Conservation (phyloP, 2,113 vertebrate genomes). For the Furnarius figulus region DNA sequence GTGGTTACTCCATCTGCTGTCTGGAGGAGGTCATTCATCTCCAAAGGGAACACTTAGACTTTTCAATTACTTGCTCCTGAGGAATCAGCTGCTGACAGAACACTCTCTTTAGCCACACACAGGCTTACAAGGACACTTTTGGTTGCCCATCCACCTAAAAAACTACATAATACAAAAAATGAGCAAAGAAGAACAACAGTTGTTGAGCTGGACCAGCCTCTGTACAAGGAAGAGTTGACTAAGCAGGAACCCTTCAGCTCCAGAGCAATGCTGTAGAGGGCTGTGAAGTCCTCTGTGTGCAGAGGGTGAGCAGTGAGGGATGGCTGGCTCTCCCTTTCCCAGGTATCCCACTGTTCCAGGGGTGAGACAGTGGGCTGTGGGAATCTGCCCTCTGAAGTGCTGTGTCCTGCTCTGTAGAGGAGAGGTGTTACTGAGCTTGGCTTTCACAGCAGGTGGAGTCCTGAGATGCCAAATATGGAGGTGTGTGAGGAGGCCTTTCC, state of each 20-base stretch:
- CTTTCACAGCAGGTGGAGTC: not conserved
- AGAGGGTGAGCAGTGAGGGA: not conserved
- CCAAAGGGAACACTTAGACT: not conserved
- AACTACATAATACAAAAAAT: not conserved
- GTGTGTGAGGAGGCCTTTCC: not conserved
- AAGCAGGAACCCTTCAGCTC: not conserved
- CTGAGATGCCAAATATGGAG: not conserved
- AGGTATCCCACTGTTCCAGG: not conserved
- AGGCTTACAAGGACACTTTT: not conserved
- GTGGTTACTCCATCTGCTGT: constrained; percentile 3
- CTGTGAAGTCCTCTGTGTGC: not conserved
- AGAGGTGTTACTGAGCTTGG: not conserved
- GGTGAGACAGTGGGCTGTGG: not conserved
- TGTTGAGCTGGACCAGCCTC: not conserved
- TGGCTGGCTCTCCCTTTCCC: not conserved
- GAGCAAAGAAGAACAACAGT: not conserved
- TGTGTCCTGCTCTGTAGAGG: not conserved
- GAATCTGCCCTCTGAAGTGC: not conserved
- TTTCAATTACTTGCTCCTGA: not conserved
- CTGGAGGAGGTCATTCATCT: not conserved
- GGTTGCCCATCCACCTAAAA: not conserved
- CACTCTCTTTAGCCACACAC: not conserved
- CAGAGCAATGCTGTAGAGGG: not conserved
- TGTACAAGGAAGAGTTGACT: not conserved
- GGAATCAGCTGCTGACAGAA: not conserved